Evolutionary conservation across 2,888 invertebrate species (phyloP).

Genomic region (Leucoma salicis): DNA sequence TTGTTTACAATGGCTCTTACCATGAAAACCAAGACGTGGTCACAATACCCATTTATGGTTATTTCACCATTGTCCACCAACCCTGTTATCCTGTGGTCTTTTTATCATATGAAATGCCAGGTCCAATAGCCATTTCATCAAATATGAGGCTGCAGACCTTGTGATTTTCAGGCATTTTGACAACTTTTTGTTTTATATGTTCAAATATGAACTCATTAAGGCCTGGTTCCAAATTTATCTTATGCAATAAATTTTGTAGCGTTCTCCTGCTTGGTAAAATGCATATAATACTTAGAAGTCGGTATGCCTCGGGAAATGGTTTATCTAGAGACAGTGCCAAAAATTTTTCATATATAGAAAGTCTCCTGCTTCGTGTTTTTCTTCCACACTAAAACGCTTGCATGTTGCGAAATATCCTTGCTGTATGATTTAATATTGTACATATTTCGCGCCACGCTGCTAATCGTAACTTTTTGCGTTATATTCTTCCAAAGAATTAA

Average conservation of each 20-base stretch:
- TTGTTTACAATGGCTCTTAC: neutral
- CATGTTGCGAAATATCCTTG: neutral
- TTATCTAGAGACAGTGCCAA: constrained; percentile 7
- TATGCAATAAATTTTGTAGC: constrained; percentile 9
- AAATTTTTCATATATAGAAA: constrained; percentile 6
- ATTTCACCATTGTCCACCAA: constrained; percentile 3
- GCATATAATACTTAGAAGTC: neutral
- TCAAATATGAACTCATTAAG: constrained; percentile 11
- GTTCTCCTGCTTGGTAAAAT: constrained; percentile 4
- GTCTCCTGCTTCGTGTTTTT: neutral
- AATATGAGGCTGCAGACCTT: constrained; percentile 1
- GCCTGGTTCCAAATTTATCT: constrained; percentile 4
- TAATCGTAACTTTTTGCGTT: no score
- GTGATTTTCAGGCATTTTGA: constrained; percentile 3
- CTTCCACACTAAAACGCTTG: neutral
- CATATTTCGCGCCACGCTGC: no score
- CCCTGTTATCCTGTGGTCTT: constrained; percentile 3
- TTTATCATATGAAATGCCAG: constrained; percentile 1
- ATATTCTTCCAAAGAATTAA: no score
- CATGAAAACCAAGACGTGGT: neutral
- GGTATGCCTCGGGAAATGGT: constrained; percentile 4
- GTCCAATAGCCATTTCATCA: constrained; percentile 9
- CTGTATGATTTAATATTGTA: no score
- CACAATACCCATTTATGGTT: neutral
- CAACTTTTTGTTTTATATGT: constrained; percentile 5